phyloP scores from a whole-genome alignment of 2,888 invertebrate genomes.

The Troides aeacus region DNA sequence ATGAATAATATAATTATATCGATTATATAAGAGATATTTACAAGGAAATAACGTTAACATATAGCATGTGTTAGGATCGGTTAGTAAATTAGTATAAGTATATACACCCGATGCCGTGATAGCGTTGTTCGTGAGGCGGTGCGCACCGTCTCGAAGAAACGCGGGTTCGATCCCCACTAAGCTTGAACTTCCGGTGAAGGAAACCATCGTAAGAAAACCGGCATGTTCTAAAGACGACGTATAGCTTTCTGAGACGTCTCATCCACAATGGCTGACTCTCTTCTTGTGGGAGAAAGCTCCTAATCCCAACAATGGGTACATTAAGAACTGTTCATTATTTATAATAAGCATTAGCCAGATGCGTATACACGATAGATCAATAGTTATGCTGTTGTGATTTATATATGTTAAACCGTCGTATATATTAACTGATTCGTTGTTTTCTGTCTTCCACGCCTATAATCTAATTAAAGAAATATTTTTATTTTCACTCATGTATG shows the following conservation, averaged over 20 bases:
- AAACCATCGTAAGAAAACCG: too few species aligned
- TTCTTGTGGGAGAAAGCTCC: too few species aligned
- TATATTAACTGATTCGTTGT: slow-evolving; percentile 19
- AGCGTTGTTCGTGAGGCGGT: too few species aligned
- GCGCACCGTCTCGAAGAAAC: too few species aligned
- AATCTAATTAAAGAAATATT: background rate
- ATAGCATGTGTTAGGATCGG: slow-evolving; percentile 9
- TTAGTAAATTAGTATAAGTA: slow-evolving; percentile 24
- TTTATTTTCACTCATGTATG: background rate
- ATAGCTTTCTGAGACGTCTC: too few species aligned
- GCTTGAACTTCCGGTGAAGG: too few species aligned
- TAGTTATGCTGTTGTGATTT: slow-evolving; percentile 12
- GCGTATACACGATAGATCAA: slow-evolving; percentile 39
- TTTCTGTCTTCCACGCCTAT: background rate
- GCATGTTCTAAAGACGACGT: too few species aligned
- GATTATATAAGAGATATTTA: slow-evolving; percentile 37
- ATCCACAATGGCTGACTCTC: too few species aligned
- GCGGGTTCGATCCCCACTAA: too few species aligned
- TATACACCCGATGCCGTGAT: too few species aligned
- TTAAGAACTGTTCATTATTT: too few species aligned
- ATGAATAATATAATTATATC: slow-evolving; percentile 20
- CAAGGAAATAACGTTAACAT: slow-evolving; percentile 30
- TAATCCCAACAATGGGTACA: too few species aligned
- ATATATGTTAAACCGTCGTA: slow-evolving; percentile 5
- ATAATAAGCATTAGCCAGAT: slow-evolving; percentile 36